A percentile compares a stretch with the other conserved stretches of the same genome.
Evolutionary conservation across 2,113 vertebrate species (phyloP).

Genomic region (Corythoichthys intestinalis): DNA sequence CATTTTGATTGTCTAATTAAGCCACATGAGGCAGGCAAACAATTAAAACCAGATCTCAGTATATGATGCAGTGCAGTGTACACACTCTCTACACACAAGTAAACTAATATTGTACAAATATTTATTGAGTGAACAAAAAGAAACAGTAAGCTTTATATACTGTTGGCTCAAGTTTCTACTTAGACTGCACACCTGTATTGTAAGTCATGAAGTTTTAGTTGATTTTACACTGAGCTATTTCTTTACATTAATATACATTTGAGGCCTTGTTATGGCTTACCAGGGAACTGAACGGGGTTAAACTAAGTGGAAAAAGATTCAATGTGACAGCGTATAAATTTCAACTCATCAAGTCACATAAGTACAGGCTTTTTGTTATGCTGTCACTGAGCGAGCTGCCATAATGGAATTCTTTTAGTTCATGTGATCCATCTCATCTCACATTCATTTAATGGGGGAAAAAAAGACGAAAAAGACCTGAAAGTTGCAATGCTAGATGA

Average conservation of each 20-base stretch:
- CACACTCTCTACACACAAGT: no score
- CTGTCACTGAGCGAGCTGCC: conserved; percentile 11
- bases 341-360: conserved; percentile 10
- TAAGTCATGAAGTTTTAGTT: background rate
- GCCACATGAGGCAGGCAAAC: no score
- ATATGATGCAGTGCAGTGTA: no score
- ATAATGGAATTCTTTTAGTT: conserved; percentile 14
- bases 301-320: background rate
- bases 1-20: no score
- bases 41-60: no score
- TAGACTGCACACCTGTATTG: background rate
- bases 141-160: no score
- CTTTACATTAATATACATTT: conserved; percentile 8
- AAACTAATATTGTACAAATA: no score
- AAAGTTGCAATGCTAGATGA: conserved; percentile 49
- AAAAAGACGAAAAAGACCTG: conserved; percentile 26
- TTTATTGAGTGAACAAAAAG: no score
- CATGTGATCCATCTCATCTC: conserved; percentile 24
- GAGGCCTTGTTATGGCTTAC: conserved; percentile 3
- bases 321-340: conserved; percentile 1
- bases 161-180: no score
- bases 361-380: conserved; percentile 7
- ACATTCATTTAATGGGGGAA: conserved; percentile 27
- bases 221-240: conserved; percentile 10
- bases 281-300: background rate